Evolutionary conservation across 2,888 invertebrate genomes (phyloP).

Genomic region (Drosophila neonasuta): DNA sequence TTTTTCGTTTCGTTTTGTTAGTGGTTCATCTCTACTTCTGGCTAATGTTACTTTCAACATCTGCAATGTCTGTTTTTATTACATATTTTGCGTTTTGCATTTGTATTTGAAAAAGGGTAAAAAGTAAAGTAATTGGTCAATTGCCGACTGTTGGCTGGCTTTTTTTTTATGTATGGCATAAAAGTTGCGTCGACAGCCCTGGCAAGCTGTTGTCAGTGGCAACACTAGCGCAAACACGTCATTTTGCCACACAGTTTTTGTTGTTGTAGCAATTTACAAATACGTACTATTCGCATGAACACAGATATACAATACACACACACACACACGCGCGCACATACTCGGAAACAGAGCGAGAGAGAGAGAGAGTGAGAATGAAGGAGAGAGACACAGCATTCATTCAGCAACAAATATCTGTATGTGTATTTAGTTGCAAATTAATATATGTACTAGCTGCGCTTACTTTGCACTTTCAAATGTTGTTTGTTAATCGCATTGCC

Average conservation of each 20-base stretch:
- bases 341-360: neutral
- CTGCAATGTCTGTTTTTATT: slow-evolving; percentile 9
- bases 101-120: neutral
- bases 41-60: slow-evolving; percentile 54
- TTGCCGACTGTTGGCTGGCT: slow-evolving; percentile 18
- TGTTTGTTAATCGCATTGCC: slow-evolving; percentile 50
- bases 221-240: slow-evolving; percentile 76
- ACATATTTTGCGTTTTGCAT: neutral
- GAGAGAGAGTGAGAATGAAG: neutral
- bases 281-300: slow-evolving; percentile 56
- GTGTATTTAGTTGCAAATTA: slow-evolving; percentile 4
- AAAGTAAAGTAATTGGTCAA: slow-evolving; percentile 15
- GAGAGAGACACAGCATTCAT: slow-evolving; percentile 1
- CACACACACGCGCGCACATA: slow-evolving; percentile 1
- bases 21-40: slow-evolving; percentile 36
- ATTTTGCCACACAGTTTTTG: slow-evolving; percentile 65
- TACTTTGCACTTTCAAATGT: slow-evolving; percentile 56
- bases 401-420: slow-evolving; percentile 5
- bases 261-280: slow-evolving; percentile 59
- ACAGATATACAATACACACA: slow-evolving; percentile 41
- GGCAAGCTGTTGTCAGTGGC: slow-evolving; percentile 70
- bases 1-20: slow-evolving; percentile 11
- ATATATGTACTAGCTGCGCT: slow-evolving; percentile 38
- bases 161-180: slow-evolving; percentile 9
- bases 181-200: slow-evolving; percentile 64